Base-by-base conservation (phyloP, 2,888 invertebrate species). In the Cerastis rubricosa region DNA sequence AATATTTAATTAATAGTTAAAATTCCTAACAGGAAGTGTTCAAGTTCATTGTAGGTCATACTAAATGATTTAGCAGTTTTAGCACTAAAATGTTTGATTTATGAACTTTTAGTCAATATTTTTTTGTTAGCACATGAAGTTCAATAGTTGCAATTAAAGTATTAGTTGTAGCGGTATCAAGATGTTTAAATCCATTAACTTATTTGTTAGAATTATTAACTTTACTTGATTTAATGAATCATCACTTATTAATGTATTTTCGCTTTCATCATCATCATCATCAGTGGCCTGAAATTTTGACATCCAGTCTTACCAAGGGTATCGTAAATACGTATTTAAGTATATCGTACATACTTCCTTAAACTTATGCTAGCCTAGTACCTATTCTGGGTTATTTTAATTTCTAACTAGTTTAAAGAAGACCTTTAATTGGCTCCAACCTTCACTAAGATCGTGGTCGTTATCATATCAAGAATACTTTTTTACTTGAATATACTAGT, bases 11-110 rank as follows among this genome's bases (percentile, higher is more conserved):
- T 35, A 76, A 65, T 59, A 59, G 64, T 59, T 51, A 0, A 40
- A 59, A 83, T 65, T 77, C 22, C 6, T 35, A 76, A 14, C 43
- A 83, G 83, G 65, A 65, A 78, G 64, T 83, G 45, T n/a, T 65
- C 65, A 78, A 77, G 77, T 83, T 77, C 59, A 61, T 22, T 45
- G 65, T 65, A 59, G 49, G 65, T 65, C 49, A 59, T 25, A 3
- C 45, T 19, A 64, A 76, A 59, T 40, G 43, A 59, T 49, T 78
- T 49, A 35, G n/a, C 47, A 64, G 12, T 61, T 19, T n/a, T 29
- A 54, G 35, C 22, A 7, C 25, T 57, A 45, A 76, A 64, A 51
- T 29, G 3, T 61, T 61, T 65, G n/a, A 77, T 78, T 49, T 77
- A 78, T 65, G 35, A 51, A 40, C 19, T 17, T 77, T 59, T 59